These are phyloP conservation scores for Drosophila helvetica DNA, from an alignment of 2,888 invertebrate species.

Conservation along the genomic window DNA sequence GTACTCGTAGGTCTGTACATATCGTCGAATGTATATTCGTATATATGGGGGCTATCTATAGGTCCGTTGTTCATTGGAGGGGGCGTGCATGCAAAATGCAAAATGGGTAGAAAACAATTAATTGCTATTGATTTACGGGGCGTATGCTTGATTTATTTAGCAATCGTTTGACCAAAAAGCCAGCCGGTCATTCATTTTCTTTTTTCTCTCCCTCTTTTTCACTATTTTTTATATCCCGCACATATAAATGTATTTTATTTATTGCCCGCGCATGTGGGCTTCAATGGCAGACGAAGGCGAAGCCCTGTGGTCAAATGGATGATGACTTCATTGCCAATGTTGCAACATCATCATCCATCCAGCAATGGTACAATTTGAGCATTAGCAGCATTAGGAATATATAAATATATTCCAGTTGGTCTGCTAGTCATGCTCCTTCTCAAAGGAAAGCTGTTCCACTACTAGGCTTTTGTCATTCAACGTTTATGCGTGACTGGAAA, in stretches of 20 bases:
- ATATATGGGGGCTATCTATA: conserved; percentile 36
- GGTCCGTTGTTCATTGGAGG: conserved; percentile 39
- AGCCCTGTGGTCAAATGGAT: conserved; percentile 14
- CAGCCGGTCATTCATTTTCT: conserved; percentile 41
- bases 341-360: conserved; percentile 38
- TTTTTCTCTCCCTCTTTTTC: not conserved
- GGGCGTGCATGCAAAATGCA: conserved; percentile 52
- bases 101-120: conserved; percentile 48
- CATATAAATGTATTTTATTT: conserved; percentile 32
- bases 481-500: no score
- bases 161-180: conserved; percentile 42
- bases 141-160: conserved; percentile 64
- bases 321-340: conserved; percentile 52
- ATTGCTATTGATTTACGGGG: conserved; percentile 67
- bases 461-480: no score
- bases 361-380: conserved; percentile 15
- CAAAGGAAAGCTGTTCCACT: not conserved
- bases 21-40: not conserved
- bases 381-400: conserved; percentile 11
- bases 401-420: no score
- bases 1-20: conserved; percentile 6
- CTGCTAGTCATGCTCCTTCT: not conserved
- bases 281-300: conserved; percentile 9
- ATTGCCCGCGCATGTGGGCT: conserved; percentile 38
- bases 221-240: conserved; percentile 2